Percentiles rank a stretch among this genome's conserved stretches.
These are phyloP conservation scores for Rugalucina vietnamica DNA, from an alignment of 2,888 invertebrate genomes.

Conservation along the genomic window DNA sequence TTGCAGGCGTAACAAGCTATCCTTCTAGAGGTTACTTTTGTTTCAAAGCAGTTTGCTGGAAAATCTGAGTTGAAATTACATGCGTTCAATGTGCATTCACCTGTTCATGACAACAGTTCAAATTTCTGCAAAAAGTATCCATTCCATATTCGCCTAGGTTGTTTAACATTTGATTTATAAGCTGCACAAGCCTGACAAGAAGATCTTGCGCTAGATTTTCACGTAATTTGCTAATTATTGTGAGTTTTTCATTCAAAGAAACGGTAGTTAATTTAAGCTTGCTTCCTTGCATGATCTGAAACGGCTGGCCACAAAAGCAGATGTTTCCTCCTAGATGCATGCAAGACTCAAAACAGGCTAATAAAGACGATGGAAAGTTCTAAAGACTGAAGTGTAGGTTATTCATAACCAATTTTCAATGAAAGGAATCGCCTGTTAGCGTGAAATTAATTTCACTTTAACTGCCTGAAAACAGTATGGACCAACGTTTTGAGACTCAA, in stretches of 20 bases:
- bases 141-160: background rate
- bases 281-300: slow-evolving; percentile 5
- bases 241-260: slow-evolving; percentile 2
- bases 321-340: background rate
- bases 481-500: background rate
- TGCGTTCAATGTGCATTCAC: background rate
- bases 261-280: slow-evolving; percentile 8
- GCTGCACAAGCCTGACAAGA: background rate
- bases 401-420: slow-evolving; percentile 65
- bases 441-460: slow-evolving; percentile 66
- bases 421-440: slow-evolving; percentile 65
- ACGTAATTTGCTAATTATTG: slow-evolving; percentile 16
- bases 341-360: background rate
- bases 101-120: background rate
- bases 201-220: background rate
- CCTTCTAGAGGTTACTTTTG: background rate
- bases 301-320: slow-evolving; percentile 12
- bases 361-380: slow-evolving; percentile 14
- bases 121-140: background rate
- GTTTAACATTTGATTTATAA: slow-evolving; percentile 8
- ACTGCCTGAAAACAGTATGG: slow-evolving; percentile 52
- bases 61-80: background rate
- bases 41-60: background rate
- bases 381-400: slow-evolving; percentile 65
- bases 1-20: background rate